Conservation (phyloP, 2,113 vertebrate species). For the Osmerus mordax region DNA sequence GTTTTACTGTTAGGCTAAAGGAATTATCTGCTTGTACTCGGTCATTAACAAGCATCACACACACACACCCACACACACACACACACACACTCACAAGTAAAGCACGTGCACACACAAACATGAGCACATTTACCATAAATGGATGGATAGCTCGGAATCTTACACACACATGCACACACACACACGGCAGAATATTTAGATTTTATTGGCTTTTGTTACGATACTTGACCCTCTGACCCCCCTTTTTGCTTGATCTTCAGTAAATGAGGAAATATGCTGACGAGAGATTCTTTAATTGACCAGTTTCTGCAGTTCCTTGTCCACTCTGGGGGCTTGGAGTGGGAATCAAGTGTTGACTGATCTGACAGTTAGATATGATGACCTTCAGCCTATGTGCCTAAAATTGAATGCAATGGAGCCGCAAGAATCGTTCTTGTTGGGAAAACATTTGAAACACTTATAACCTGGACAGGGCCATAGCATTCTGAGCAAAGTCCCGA, state of each 20-base stretch:
- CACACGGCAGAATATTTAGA: slow-evolving; percentile 20
- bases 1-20: not conserved
- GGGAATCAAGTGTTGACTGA: slow-evolving; percentile 37
- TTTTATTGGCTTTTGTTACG: slow-evolving; percentile 28
- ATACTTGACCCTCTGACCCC: slow-evolving; percentile 38
- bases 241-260: slow-evolving; percentile 45
- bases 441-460: slow-evolving; percentile 29
- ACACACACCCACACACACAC: not conserved
- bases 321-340: slow-evolving; percentile 38
- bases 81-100: not conserved
- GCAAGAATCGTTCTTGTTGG: slow-evolving; percentile 32
- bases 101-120: not conserved
- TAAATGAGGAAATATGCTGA: slow-evolving; percentile 55
- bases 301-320: slow-evolving; percentile 23
- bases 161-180: slow-evolving; percentile 5
- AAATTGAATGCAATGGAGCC: slow-evolving; percentile 32
- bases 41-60: not conserved
- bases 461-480: not conserved
- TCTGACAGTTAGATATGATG: slow-evolving; percentile 58
- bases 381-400: slow-evolving; percentile 50
- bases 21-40: not conserved
- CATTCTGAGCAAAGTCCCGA: not conserved
- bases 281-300: slow-evolving; percentile 15
- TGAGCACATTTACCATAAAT: not conserved
- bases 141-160: no score